Percentiles rank a stretch among this genome's conserved stretches.
These are phyloP conservation scores for Diplazon laetatorius DNA, from an alignment of 2,888 invertebrate species.

Conservation along the genomic window DNA sequence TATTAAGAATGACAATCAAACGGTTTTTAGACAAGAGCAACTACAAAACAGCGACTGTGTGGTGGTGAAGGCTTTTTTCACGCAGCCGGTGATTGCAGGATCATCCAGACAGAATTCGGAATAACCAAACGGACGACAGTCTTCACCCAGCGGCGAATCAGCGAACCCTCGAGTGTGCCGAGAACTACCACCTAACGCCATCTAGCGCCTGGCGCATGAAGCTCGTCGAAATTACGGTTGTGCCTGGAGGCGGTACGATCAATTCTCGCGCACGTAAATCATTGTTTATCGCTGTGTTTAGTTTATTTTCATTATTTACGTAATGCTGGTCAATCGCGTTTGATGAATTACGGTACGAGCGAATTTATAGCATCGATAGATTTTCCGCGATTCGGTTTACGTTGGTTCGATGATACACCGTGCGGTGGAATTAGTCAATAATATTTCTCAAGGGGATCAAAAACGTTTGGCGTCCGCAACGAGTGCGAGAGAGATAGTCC, in stretches of 20 bases:
- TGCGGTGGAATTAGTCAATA: too few species aligned
- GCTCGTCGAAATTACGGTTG: constrained; percentile 5
- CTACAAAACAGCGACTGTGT: background rate
- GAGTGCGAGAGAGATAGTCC: too few species aligned
- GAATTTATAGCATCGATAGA: background rate
- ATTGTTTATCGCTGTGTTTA: constrained; percentile 1
- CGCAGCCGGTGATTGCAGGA: constrained; percentile 9
- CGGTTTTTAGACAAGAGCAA: background rate
- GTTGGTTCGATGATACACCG: too few species aligned
- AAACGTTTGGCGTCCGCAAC: too few species aligned
- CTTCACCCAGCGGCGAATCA: background rate
- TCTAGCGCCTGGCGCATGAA: background rate
- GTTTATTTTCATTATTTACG: constrained; percentile 13
- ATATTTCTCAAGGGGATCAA: too few species aligned
- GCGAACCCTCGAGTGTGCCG: background rate
- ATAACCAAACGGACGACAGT: background rate
- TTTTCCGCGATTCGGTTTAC: too few species aligned
- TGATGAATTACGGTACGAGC: background rate
- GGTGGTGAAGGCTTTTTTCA: background rate
- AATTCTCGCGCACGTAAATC: background rate
- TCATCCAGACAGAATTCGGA: background rate
- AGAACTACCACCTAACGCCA: background rate
- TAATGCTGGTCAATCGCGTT: constrained; percentile 10
- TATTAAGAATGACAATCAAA: constrained; percentile 31
- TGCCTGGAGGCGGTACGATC: constrained; percentile 13